These are phyloP conservation scores for Rhinoderma darwinii DNA, from an alignment of 2,113 vertebrate species.

Conservation along the genomic window DNA sequence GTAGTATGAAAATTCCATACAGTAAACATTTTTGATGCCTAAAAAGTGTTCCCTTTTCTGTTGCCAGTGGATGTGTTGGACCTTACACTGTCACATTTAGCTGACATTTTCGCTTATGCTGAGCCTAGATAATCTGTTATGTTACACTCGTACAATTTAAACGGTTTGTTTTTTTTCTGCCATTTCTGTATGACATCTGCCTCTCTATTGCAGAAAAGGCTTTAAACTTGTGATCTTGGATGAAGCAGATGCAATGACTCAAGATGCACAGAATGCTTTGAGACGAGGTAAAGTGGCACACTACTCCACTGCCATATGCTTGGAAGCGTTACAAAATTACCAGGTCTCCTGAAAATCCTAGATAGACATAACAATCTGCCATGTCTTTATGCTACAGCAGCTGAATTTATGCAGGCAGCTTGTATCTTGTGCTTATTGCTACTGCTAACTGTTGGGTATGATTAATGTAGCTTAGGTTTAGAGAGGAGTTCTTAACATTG, in stretches of 20 bases:
- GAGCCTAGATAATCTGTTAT: neutral
- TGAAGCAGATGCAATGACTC: conserved; percentile 97
- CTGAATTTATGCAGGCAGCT: conserved; percentile 31
- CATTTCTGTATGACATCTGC: neutral
- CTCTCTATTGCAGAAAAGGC: conserved; percentile 80
- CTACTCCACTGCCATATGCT: conserved; percentile 39
- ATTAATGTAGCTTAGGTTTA: neutral
- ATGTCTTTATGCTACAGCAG: conserved; percentile 32
- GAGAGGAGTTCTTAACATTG: neutral
- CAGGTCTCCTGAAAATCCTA: conserved; percentile 30
- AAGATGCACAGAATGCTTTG: conserved; percentile 96
- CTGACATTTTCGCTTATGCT: neutral
- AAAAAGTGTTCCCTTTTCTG: too few species aligned
- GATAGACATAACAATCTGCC: conserved; percentile 59
- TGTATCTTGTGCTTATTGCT: neutral
- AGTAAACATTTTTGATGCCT: too few species aligned
- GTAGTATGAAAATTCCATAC: too few species aligned
- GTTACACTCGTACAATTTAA: neutral
- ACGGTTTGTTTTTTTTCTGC: neutral
- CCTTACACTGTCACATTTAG: neutral
- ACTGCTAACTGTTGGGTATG: neutral
- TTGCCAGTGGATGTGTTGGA: too few species aligned
- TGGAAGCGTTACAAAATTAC: conserved; percentile 37
- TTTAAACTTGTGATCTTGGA: conserved; percentile 98
- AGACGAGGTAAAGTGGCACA: conserved; percentile 82